These are phyloP conservation scores for Xiphorhynchus elegans DNA, from an alignment of 2,113 vertebrate genomes.

Conservation along the genomic window DNA sequence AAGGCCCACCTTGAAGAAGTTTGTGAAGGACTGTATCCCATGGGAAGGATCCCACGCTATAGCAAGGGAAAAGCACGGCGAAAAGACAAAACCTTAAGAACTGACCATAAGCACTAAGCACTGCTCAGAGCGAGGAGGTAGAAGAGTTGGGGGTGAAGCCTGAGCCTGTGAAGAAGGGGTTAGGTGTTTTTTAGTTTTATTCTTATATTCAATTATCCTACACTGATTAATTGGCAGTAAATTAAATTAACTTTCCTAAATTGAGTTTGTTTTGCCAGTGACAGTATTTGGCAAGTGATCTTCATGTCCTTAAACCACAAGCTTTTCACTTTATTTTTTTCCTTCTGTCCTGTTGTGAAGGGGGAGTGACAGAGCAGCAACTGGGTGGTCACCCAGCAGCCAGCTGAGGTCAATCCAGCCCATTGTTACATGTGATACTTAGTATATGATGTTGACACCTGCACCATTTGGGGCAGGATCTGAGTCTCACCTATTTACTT, in stretches of 20 bases:
- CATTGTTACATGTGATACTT: neutral
- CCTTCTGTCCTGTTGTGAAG: neutral
- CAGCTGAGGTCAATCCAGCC: neutral
- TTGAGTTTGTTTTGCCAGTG: neutral
- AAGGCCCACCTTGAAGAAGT: neutral
- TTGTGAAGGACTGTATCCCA: neutral
- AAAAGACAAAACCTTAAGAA: neutral
- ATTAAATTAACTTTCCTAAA: neutral
- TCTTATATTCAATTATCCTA: neutral
- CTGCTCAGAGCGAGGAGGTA: neutral
- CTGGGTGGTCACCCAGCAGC: neutral
- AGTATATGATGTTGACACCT: neutral
- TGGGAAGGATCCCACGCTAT: neutral
- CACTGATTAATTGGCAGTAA: neutral
- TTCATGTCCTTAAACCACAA: neutral
- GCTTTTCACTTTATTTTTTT: neutral
- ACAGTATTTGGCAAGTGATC: neutral
- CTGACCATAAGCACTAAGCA: neutral
- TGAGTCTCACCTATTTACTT: neutral
- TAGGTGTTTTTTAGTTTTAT: neutral
- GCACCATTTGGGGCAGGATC: neutral
- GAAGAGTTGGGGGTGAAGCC: fast-evolving
- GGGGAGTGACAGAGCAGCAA: neutral
- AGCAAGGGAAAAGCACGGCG: neutral
- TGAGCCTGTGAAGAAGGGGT: neutral